A percentile compares a stretch with the other conserved stretches of the same genome.
These are phyloP conservation scores for Muricea muricata DNA, from an alignment of 92 coral and sea anemone species.

Conservation along the genomic window DNA sequence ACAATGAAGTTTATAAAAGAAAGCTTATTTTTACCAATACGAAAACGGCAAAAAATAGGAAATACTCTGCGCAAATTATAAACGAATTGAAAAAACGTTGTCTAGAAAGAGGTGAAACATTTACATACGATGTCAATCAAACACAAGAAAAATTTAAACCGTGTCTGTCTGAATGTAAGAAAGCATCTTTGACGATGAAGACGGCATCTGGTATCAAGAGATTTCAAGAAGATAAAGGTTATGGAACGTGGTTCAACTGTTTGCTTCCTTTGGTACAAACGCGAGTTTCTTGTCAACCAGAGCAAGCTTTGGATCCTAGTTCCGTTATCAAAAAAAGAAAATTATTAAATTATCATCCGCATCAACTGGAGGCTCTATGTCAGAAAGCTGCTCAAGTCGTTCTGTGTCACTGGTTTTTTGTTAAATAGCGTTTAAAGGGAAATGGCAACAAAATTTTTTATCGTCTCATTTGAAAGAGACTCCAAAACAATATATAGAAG, in stretches of 20 bases:
- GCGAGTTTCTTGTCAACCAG: constrained; percentile 60
- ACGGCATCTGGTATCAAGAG: constrained; percentile 46
- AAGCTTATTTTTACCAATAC: background rate
- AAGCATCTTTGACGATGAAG: background rate
- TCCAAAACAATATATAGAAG: too few relatives aligned
- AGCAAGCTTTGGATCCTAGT: constrained; percentile 61
- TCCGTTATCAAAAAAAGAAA: background rate
- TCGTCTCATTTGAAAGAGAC: too few relatives aligned
- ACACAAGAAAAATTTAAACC: background rate
- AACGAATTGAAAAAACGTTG: background rate
- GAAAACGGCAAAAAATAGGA: background rate
- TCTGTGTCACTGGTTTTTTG: background rate
- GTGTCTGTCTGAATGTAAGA: background rate
- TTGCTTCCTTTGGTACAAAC: constrained; percentile 55
- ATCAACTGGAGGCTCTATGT: too few relatives aligned
- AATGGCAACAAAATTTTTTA: too few relatives aligned
- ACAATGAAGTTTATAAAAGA: background rate
- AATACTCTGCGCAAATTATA: background rate
- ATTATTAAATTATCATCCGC: too few relatives aligned
- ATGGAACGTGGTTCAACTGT: constrained; percentile 49
- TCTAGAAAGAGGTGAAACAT: background rate
- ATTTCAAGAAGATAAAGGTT: constrained; percentile 48
- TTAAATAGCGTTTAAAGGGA: too few relatives aligned
- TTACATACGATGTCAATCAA: background rate
- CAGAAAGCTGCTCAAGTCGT: background rate